Base-by-base conservation (phyloP, 2,888 invertebrate genomes). In the Orchestes rusci region DNA sequence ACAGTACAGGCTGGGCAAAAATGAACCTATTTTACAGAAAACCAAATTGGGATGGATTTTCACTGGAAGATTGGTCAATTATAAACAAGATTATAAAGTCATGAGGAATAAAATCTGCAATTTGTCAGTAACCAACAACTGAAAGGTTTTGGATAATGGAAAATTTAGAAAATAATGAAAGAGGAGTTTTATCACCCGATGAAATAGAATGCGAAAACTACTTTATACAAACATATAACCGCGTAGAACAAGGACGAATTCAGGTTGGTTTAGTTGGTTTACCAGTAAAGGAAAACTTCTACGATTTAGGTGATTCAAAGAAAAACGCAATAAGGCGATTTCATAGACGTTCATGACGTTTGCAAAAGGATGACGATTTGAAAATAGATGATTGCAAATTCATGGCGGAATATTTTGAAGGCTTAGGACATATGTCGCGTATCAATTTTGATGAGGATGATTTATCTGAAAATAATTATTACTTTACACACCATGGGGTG, bases 401-500 rank as follows among this genome's bases (percentile, higher is more conserved):
- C n/a, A 37, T 37, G 27, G 4, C 2, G 3, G 27, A 37, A 28
- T 37, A 37, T 28, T n/a, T n/a, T n/a, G 37, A 37, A 5, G 13
- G 5, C 2, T 19, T 37, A 2, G 37, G 37, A 12, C 37, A 37
- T 37, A 37, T 37, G 27, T 13, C 37, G 5, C 12, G 13, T 2
- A 23, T 23, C 10, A 23, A 23, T 7, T 23, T 7, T 10, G 10
- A 10, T 5, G 7, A 13, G 5, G 8, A 7, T 10, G 5, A 23
- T 23, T 23, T 23, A 10, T 23, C 23, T 10, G 23, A 23, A 23
- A 23, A 5, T 7, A 7, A 7, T 5, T 40, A 40, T 30, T 40
- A 29, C 29, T 13, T 53, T 4, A 46, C 53, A 8, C 51, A 54
- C 18, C 54, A 54, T 18, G 37, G 41, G 2, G 50, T 53, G 4